phyloP scores from a whole-genome alignment of 2,888 invertebrate species.

The Brachynemurus nebulosus region DNA sequence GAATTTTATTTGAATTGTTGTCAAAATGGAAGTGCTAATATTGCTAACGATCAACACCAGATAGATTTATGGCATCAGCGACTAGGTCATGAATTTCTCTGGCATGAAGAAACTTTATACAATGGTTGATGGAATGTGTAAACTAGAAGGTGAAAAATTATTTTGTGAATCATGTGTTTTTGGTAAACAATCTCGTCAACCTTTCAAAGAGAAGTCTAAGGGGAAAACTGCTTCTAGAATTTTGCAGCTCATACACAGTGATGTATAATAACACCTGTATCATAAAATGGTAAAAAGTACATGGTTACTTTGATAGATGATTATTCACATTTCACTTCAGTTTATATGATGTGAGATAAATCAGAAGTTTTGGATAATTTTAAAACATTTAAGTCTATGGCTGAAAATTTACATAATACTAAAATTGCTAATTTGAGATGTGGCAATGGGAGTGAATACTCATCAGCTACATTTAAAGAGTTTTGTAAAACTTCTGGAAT shows the following conservation, averaged over 20 bases:
- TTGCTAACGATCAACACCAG: no score
- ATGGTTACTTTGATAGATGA: constrained; percentile 20
- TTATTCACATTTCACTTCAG: constrained; percentile 19
- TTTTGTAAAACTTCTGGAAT: constrained; percentile 17
- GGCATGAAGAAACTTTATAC: neutral
- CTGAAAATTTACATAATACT: constrained; percentile 15
- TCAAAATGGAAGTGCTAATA: no score
- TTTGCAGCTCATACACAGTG: constrained; percentile 17
- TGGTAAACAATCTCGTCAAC: constrained; percentile 1
- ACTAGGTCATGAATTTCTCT: neutral
- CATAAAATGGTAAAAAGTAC: constrained; percentile 16
- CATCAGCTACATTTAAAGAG: constrained; percentile 13
- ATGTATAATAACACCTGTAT: constrained; percentile 17
- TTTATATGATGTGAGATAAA: constrained; percentile 19
- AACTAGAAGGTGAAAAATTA: neutral
- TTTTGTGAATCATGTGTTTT: neutral
- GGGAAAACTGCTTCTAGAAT: constrained; percentile 8
- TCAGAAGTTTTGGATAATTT: constrained; percentile 17
- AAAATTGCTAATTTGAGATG: constrained; percentile 18
- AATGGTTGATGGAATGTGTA: neutral
- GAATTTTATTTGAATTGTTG: no score
- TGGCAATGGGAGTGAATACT: constrained; percentile 21
- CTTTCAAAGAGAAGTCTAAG: neutral
- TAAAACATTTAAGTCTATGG: constrained; percentile 15
- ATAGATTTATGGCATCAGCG: neutral